Percentiles rank a stretch among this genome's conserved stretches.
Conservation (phyloP, 2,797 vertebrate genomes). For the Bradypus variegatus region DNA sequence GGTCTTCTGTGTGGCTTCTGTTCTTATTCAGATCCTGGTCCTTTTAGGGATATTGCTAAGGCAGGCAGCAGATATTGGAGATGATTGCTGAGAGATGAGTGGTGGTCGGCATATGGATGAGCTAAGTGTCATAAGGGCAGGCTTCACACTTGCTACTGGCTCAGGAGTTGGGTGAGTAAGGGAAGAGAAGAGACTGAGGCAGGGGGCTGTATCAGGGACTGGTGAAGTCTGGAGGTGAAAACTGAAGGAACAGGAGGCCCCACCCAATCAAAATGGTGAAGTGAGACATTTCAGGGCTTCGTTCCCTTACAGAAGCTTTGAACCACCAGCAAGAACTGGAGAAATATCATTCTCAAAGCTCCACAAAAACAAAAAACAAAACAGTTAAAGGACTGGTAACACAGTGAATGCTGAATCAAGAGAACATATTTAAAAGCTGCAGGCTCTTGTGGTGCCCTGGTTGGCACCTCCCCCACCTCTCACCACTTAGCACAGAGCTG, state of each 20-base stretch:
- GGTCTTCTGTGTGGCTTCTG: slow-evolving; percentile 8
- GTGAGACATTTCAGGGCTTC: too few species aligned
- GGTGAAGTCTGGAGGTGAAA: slow-evolving; percentile 12
- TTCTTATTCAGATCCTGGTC: neutral
- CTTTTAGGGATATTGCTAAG: neutral
- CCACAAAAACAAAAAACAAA: too few species aligned
- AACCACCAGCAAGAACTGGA: too few species aligned
- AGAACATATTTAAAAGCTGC: too few species aligned
- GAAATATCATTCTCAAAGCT: too few species aligned
- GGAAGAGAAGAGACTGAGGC: neutral
- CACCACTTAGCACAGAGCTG: too few species aligned
- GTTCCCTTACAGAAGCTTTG: too few species aligned
- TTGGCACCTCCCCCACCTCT: too few species aligned
- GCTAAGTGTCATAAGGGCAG: neutral
- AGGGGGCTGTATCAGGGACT: neutral
- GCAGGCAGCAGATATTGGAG: neutral
- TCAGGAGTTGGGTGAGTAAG: neutral
- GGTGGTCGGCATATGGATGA: neutral
- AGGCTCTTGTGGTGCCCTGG: too few species aligned
- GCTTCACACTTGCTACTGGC: neutral
- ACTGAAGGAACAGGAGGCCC: neutral
- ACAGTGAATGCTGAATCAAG: too few species aligned
- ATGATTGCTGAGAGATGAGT: neutral
- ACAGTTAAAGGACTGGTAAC: too few species aligned
- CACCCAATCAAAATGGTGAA: too few species aligned